Percentiles rank a stretch among this genome's conserved stretches.
These are phyloP conservation scores for Nymphalis io DNA, from an alignment of 1,140 invertebrate species.

Conservation along the genomic window DNA sequence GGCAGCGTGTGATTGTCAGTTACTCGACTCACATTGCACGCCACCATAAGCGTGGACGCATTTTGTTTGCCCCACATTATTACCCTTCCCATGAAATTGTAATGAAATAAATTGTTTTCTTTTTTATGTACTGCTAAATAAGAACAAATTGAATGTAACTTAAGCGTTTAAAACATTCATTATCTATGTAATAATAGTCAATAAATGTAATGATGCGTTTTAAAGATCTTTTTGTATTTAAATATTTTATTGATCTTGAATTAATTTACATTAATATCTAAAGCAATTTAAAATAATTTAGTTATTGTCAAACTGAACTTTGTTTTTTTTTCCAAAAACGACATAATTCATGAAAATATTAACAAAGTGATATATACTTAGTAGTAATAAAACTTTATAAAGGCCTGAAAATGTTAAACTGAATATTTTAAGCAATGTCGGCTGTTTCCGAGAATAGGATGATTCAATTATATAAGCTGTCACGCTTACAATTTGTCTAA, in stretches of 20 bases:
- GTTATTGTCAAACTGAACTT: too few relatives aligned
- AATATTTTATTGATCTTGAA: too few relatives aligned
- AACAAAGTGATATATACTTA: background rate
- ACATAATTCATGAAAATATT: background rate
- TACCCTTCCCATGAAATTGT: slow-evolving; percentile 51
- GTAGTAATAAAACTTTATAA: background rate
- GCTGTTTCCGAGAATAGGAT: background rate
- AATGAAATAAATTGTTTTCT: slow-evolving; percentile 30
- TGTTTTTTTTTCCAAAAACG: too few relatives aligned
- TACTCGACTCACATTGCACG: slow-evolving; percentile 64
- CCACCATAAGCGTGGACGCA: slow-evolving; percentile 56
- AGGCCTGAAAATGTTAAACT: background rate
- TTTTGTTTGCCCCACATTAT: slow-evolving; percentile 49
- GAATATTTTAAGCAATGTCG: background rate
- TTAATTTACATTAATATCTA: too few relatives aligned
- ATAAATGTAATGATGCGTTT: too few relatives aligned
- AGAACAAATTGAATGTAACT: background rate
- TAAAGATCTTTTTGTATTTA: too few relatives aligned
- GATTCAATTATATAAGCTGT: slow-evolving; percentile 13
- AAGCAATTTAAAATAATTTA: too few relatives aligned
- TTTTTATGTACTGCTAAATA: background rate
- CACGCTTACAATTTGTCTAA: slow-evolving; percentile 28
- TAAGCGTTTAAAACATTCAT: too few relatives aligned
- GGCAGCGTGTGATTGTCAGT: slow-evolving; percentile 57
- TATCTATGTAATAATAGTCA: too few relatives aligned